These are phyloP conservation scores for Capromys pilorides DNA, from an alignment of 2,797 vertebrate genomes.

Conservation along the genomic window DNA sequence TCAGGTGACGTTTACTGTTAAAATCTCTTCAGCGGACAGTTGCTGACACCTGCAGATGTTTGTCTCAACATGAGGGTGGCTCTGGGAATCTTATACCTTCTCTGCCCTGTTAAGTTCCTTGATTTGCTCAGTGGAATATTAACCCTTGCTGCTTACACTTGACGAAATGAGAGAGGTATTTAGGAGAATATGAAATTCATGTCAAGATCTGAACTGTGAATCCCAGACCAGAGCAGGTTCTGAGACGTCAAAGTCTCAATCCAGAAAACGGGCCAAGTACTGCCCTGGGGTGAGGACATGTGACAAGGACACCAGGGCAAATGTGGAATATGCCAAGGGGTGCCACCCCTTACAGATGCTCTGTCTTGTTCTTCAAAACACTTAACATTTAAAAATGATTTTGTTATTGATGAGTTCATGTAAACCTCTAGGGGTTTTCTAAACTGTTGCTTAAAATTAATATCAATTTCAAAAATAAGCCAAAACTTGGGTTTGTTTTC, in stretches of 20 bases:
- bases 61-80: slow-evolving; percentile 38
- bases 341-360: slow-evolving; percentile 16
- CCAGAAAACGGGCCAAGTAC: background rate
- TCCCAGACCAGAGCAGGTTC: background rate
- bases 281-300: background rate
- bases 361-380: slow-evolving; percentile 62
- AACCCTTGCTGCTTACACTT: background rate
- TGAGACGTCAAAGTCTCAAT: background rate
- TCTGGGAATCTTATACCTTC: background rate
- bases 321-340: background rate
- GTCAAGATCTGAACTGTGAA: background rate
- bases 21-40: background rate
- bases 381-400: slow-evolving; percentile 50
- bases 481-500: slow-evolving; percentile 63
- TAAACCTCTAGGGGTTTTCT: slow-evolving; percentile 59
- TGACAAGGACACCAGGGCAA: background rate
- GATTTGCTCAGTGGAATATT: slow-evolving; percentile 26
- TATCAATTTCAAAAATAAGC: slow-evolving; percentile 68
- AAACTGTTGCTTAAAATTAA: slow-evolving; percentile 72
- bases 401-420: slow-evolving; percentile 63
- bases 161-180: background rate
- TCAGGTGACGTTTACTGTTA: slow-evolving; percentile 47
- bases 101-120: background rate
- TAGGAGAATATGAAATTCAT: slow-evolving; percentile 1
- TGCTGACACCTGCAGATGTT: slow-evolving; percentile 26